Evolutionary conservation across 2,113 vertebrate species (phyloP).

Genomic region (Pedionomus torquatus): DNA sequence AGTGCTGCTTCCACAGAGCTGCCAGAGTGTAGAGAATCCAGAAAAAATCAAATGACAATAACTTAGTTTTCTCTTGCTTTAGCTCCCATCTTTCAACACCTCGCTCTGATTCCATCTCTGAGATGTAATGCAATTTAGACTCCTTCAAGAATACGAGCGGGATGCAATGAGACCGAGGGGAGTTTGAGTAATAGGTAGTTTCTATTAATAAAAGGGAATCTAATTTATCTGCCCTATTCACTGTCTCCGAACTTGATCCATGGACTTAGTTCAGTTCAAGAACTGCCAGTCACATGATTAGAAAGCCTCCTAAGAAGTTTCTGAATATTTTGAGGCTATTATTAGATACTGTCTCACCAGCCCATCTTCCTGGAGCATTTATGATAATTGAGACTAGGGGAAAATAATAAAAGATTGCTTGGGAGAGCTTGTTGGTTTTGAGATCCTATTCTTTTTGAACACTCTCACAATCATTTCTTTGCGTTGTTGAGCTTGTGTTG

Average conservation of each 20-base stretch:
- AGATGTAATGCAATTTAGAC: not conserved
- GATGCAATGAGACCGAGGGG: not conserved
- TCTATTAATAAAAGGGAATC: slow-evolving; percentile 47
- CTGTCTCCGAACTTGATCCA: not conserved
- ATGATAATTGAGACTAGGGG: not conserved
- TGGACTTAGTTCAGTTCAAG: not conserved
- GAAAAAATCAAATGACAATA: not conserved
- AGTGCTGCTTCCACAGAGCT: not conserved
- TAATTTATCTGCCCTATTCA: not conserved
- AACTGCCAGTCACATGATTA: not conserved
- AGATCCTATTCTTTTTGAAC: not conserved
- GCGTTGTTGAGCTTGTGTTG: not conserved
- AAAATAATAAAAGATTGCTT: not conserved
- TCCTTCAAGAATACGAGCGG: not conserved
- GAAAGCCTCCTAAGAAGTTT: not conserved
- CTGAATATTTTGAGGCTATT: not conserved
- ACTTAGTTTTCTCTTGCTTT: not conserved
- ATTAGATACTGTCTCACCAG: not conserved
- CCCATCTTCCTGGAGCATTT: not conserved
- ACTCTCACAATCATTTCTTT: not conserved
- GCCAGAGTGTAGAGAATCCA: not conserved
- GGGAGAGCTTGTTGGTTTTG: not conserved
- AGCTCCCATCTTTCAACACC: not conserved
- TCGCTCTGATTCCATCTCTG: not conserved
- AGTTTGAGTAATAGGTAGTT: slow-evolving; percentile 18